phyloP scores from a whole-genome alignment of 2,797 vertebrate genomes.

The Gambusia yucatana region DNA sequence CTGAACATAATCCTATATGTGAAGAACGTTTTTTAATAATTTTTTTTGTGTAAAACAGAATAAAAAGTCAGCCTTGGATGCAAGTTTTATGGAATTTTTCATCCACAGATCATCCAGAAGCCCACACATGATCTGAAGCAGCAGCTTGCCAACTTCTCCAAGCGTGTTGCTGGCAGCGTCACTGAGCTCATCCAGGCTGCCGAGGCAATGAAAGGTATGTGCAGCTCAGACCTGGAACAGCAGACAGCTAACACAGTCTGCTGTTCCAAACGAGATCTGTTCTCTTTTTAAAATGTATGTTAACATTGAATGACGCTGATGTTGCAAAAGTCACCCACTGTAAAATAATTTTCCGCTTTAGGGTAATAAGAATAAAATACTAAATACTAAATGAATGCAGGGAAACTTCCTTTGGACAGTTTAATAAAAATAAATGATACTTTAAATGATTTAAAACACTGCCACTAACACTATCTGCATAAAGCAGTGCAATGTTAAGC shows the following conservation, averaged over 20 bases:
- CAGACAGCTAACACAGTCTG: background rate
- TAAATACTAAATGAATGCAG: background rate
- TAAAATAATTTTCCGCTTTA: background rate
- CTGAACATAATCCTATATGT: background rate
- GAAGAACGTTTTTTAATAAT: background rate
- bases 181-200: slow-evolving; percentile 97
- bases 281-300: background rate
- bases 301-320: background rate
- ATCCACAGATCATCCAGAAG: slow-evolving; percentile 85
- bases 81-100: background rate
- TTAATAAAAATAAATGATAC: background rate
- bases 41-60: background rate
- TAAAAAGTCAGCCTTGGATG: background rate
- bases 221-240: slow-evolving; percentile 19
- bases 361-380: background rate
- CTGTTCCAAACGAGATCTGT: background rate
- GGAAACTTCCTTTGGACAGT: background rate
- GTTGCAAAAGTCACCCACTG: background rate
- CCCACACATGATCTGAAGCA: slow-evolving; percentile 92
- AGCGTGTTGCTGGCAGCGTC: slow-evolving; percentile 90
- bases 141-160: slow-evolving; percentile 89
- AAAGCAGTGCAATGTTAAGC: background rate
- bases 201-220: slow-evolving; percentile 96
- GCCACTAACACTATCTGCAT: background rate
- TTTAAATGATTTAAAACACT: background rate